Percentiles rank a stretch among this genome's conserved stretches.
Evolutionary conservation across 2,113 vertebrate genomes (phyloP).

Genomic region (Pelvicachromis taeniatus): DNA sequence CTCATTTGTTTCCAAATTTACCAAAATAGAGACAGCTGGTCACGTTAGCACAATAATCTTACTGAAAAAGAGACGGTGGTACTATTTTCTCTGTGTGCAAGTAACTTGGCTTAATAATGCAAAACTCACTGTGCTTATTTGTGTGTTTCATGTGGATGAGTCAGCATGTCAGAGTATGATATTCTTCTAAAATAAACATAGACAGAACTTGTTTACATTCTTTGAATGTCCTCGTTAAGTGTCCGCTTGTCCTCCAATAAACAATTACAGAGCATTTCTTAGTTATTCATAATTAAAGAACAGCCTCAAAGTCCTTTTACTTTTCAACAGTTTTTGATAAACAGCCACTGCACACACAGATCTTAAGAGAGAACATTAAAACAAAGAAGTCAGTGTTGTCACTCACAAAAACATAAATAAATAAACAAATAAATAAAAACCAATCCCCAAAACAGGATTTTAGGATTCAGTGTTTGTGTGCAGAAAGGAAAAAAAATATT

Average conservation of each 20-base stretch:
- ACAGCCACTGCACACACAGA: not conserved
- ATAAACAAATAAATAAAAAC: not conserved
- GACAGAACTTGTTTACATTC: not conserved
- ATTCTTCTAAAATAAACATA: not conserved
- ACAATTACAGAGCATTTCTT: not conserved
- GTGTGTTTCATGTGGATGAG: not conserved
- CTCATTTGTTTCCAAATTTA: not conserved
- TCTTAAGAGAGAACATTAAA: conserved; percentile 7
- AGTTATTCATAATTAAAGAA: not conserved
- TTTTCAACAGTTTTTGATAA: not conserved
- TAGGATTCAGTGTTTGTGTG: not conserved
- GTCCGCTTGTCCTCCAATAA: not conserved
- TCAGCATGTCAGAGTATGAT: not conserved
- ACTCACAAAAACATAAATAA: not conserved
- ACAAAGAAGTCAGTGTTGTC: not conserved
- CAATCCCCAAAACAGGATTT: not conserved
- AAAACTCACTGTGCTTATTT: not conserved
- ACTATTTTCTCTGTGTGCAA: not conserved
- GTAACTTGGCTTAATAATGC: not conserved
- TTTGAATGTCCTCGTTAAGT: not conserved
- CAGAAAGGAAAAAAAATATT: conserved; percentile 18
- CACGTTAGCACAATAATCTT: not conserved
- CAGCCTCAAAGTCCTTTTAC: not conserved
- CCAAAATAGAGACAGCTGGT: not conserved
- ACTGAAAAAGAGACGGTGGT: not conserved